Percentiles rank a stretch among this genome's conserved stretches.
Evolutionary conservation across 2,113 vertebrate genomes (phyloP).

Genomic region (Calypte anna): DNA sequence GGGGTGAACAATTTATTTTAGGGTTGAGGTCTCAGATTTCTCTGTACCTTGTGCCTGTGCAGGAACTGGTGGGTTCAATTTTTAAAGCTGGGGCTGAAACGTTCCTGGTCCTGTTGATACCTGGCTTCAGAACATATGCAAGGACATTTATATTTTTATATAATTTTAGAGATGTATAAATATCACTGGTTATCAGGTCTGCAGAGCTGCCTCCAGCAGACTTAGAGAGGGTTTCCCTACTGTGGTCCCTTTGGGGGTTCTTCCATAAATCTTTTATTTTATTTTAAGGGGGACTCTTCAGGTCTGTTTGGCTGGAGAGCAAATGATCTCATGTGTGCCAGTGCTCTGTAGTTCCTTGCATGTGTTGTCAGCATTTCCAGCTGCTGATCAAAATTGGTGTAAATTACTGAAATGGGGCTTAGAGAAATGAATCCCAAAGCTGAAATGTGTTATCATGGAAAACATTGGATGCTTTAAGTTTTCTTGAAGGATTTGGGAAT

Average conservation of each 20-base stretch:
- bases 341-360: fast-evolving
- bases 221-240: neutral
- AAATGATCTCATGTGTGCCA: neutral
- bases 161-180: no score
- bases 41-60: neutral
- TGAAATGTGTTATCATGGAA: no score
- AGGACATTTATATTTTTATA: no score
- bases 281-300: neutral
- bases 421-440: neutral
- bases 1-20: neutral
- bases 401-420: neutral
- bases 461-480: neutral
- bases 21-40: neutral
- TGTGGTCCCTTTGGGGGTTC: fast-evolving
- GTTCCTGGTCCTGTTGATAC: neutral
- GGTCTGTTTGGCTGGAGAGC: neutral
- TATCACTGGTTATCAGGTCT: fast-evolving
- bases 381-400: neutral
- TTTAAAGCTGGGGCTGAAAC: neutral
- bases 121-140: neutral
- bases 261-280: neutral
- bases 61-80: neutral
- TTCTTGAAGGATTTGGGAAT: neutral
- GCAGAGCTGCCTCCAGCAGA: neutral
- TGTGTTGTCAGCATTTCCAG: neutral